Evolutionary conservation across 2,113 vertebrate species (phyloP), one percentile per base, ranked within the genome.

Genomic region (Ardeotis arabs): DNA sequence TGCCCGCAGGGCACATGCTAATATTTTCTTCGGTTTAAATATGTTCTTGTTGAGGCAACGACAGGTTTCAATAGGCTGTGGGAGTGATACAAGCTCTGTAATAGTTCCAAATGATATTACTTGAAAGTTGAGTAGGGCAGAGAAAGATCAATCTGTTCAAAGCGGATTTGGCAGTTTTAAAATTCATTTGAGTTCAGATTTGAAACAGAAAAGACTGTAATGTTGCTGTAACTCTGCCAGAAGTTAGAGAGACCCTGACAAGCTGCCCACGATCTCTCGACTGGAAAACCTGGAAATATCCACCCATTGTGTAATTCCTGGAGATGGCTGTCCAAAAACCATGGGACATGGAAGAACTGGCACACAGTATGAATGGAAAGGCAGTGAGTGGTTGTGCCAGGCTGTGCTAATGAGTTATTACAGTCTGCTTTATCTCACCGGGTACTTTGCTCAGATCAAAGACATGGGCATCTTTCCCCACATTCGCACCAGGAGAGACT

Each of bases 401-500:
- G 14, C 7, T 49, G 5, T 31, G 35, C 22, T n/a, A 16, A 24
- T 35, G 37, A 50, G 28, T 44, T 72, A 29, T 37, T 41, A 22
- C 9, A n/a, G 16, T 56, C 23, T 27, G 10, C 7, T 89, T 86
- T 60, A 13, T 76, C 6, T 91, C 7, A 21, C 7, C 0, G 0
- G 9, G 2, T 60, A 4, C 3, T 68, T 67, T 55, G 7, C 21
- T 67, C 70, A 64, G 11, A n/a, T 13, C 4, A 47, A 85, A 68
- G 37, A n/a, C 9, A 3, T 3, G 6, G 17, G 3, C 15, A 39
- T 11, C 7, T 62, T 7, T 9, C 0, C 0, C 22, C 14, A 4
- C 6, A 9, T 47, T 88, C 44, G 62, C 62, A 60, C 13, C 6
- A 45, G 50, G 50, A 83, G 5, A 50, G 33, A 31, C 21, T 72